phyloP scores from a whole-genome alignment of 2,888 invertebrate genomes.

The Choreutis nemorana region DNA sequence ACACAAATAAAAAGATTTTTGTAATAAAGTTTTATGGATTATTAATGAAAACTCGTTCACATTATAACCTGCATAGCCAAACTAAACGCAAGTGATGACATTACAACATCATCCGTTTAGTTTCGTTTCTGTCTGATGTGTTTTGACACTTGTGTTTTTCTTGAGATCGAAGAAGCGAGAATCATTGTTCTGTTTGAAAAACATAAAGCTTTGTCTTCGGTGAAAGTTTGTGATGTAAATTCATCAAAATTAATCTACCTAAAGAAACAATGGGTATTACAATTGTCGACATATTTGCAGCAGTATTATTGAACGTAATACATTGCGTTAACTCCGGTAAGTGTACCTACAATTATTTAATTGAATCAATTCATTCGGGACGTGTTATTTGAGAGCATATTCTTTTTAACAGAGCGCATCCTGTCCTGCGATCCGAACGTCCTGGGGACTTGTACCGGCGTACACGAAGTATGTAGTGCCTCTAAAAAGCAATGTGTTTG shows the following conservation, averaged over 20 bases:
- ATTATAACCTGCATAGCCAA: too few species aligned
- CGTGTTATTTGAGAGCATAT: constrained; percentile 38
- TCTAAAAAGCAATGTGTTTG: constrained; percentile 32
- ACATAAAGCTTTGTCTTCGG: constrained; percentile 20
- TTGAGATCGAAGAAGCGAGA: too few species aligned
- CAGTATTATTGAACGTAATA: constrained; percentile 37
- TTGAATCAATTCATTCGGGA: constrained; percentile 55
- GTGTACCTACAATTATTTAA: constrained; percentile 59
- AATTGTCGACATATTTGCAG: constrained; percentile 29
- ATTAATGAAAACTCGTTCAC: too few species aligned
- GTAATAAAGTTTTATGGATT: too few species aligned
- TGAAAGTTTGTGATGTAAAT: constrained; percentile 42
- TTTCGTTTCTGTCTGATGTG: too few species aligned
- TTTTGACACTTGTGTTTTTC: too few species aligned
- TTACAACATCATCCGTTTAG: too few species aligned
- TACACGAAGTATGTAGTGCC: constrained; percentile 35
- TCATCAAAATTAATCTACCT: constrained; percentile 11
- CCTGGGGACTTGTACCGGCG: constrained; percentile 27
- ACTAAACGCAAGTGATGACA: too few species aligned
- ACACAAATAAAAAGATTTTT: too few species aligned
- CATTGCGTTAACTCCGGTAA: constrained; percentile 45
- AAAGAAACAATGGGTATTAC: constrained; percentile 29
- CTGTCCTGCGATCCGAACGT: constrained; percentile 45
- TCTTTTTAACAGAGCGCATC: constrained; percentile 62
- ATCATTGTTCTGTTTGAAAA: constrained; percentile 12